Evolutionary conservation across 2,888 invertebrate species (phyloP).

Genomic region (Cetonia aurata): DNA sequence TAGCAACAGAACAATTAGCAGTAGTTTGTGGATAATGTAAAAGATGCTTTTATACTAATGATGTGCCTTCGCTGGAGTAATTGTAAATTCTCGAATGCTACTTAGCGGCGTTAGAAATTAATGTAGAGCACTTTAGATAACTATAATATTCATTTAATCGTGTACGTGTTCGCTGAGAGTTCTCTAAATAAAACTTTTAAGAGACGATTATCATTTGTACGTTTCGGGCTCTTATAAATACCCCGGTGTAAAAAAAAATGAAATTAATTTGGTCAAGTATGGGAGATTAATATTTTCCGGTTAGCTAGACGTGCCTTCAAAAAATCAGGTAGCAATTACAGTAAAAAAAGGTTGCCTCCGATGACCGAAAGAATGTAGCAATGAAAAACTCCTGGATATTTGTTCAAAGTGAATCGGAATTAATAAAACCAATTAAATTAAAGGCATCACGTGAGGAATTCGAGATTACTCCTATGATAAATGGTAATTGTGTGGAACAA

Average conservation of each 20-base stretch:
- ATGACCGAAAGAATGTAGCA: constrained; percentile 38
- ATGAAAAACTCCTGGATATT: constrained; percentile 35
- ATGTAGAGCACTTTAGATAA: constrained; percentile 23
- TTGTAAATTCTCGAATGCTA: constrained; percentile 17
- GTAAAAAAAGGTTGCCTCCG: constrained; percentile 37
- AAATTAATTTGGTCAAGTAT: constrained; percentile 41
- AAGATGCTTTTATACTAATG: neutral
- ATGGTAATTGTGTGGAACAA: constrained; percentile 51
- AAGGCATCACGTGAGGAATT: constrained; percentile 47
- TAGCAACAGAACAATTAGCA: too few species aligned
- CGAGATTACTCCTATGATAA: constrained; percentile 49
- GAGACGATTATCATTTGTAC: constrained; percentile 22
- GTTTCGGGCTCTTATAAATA: constrained; percentile 22
- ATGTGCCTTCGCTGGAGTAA: neutral
- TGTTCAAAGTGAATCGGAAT: constrained; percentile 45
- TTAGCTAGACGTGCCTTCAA: constrained; percentile 39
- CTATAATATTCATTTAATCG: constrained; percentile 12
- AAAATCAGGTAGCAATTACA: constrained; percentile 45
- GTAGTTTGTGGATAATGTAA: too few species aligned
- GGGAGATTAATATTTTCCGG: constrained; percentile 46
- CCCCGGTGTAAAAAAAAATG: constrained; percentile 13
- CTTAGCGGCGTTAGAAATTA: constrained; percentile 29
- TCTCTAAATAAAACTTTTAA: constrained; percentile 25
- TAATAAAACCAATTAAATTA: constrained; percentile 51
- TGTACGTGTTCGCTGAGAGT: constrained; percentile 1